These are phyloP conservation scores for Brachionus angularis DNA, from an alignment of 1,140 invertebrate genomes.

Conservation along the genomic window DNA sequence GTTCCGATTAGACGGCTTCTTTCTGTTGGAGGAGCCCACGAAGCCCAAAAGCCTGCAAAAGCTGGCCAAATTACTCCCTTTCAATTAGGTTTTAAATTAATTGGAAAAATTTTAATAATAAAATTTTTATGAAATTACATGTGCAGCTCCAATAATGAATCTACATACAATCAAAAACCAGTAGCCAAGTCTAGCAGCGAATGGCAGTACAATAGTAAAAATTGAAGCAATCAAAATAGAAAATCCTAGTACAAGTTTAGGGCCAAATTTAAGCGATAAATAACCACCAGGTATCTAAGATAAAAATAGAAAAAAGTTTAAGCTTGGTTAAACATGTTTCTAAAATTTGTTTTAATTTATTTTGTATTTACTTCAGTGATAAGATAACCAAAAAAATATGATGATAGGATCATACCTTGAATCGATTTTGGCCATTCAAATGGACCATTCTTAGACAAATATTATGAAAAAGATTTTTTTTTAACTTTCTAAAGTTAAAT, in stretches of 20 bases:
- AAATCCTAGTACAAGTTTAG: conserved; percentile 4
- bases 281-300: conserved; percentile 39
- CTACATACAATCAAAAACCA: not conserved
- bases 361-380: conserved; percentile 50
- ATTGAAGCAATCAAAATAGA: not conserved
- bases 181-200: conserved; percentile 4
- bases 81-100: not conserved
- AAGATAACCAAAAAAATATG: conserved; percentile 59
- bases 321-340: too few species aligned
- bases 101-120: not conserved
- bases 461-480: not conserved
- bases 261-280: conserved; percentile 30
- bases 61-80: conserved; percentile 48
- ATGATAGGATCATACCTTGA: conserved; percentile 54
- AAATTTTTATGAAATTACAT: conserved; percentile 27
- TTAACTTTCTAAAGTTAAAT: too few species aligned
- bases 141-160: conserved; percentile 28
- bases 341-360: not conserved
- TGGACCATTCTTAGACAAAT: conserved; percentile 47
- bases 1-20: conserved; percentile 49
- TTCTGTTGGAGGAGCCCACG: conserved; percentile 53
- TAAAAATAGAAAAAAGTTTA: not conserved
- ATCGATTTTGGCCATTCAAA: conserved; percentile 54
- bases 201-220: conserved; percentile 29
- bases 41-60: conserved; percentile 49